phyloP scores from a whole-genome alignment of 2,888 invertebrate species.

The Achlya flavicornis region DNA sequence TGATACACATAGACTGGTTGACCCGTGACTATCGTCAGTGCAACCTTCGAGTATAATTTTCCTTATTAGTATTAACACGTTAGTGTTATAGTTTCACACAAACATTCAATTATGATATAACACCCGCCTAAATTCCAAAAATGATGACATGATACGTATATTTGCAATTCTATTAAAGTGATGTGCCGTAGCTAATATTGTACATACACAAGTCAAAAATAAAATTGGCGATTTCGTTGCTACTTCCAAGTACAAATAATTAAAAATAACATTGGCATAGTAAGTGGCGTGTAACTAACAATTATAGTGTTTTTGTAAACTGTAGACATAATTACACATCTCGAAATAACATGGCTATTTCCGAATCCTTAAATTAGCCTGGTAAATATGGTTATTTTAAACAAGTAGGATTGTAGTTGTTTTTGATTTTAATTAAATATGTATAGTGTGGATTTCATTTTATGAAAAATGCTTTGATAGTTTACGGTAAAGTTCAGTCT shows the following conservation, averaged over 20 bases:
- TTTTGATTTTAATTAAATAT: too few relatives aligned
- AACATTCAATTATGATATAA: neutral
- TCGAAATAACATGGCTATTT: neutral
- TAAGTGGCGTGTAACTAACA: neutral
- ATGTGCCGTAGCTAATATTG: neutral
- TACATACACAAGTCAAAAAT: neutral
- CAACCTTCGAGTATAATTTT: neutral
- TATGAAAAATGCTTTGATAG: too few relatives aligned
- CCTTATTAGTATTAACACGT: slow-evolving; percentile 2
- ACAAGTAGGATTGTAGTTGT: too few relatives aligned
- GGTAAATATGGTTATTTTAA: too few relatives aligned
- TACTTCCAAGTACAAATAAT: neutral
- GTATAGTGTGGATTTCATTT: too few relatives aligned
- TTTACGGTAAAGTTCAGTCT: too few relatives aligned
- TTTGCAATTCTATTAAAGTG: neutral
- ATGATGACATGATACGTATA: neutral
- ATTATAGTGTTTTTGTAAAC: neutral
- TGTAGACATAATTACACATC: neutral
- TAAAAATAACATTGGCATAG: neutral
- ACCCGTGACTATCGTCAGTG: neutral
- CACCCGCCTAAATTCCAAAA: neutral
- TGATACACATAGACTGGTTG: slow-evolving; percentile 1
- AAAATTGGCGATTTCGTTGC: neutral
- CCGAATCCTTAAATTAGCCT: too few relatives aligned
- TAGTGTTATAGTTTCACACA: neutral